Percentiles rank a stretch among this genome's conserved stretches.
Conservation (phyloP, 1,140 invertebrate species). For the Latrodectus geometricus region DNA sequence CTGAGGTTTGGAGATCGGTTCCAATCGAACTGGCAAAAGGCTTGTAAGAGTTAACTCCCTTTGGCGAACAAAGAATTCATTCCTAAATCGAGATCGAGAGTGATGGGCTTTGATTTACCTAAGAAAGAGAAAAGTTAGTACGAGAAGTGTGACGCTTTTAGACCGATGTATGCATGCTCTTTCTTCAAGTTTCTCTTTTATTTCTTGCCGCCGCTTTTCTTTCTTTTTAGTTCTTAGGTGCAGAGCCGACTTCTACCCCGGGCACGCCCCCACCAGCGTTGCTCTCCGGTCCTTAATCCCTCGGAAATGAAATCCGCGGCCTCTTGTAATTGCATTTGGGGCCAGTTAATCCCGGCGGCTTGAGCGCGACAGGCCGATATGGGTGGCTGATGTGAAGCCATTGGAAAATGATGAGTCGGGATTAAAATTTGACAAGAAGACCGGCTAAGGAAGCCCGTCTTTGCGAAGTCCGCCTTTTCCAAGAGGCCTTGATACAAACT, state of each 20-base stretch:
- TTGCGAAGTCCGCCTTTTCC: constrained; percentile 52
- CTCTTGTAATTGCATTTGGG: constrained; percentile 63
- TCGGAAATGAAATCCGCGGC: constrained; percentile 63
- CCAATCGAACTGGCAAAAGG: background rate
- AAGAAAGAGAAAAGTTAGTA: constrained; percentile 32
- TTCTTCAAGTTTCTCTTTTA: background rate
- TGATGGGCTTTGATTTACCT: constrained; percentile 33
- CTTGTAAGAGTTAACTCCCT: background rate
- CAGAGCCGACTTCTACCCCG: constrained; percentile 6
- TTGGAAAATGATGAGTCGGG: constrained; percentile 63
- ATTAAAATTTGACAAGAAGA: constrained; percentile 63
- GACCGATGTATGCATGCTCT: constrained; percentile 10
- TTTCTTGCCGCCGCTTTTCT: constrained; percentile 21
- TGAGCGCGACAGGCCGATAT: constrained; percentile 61
- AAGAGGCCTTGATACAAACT: constrained; percentile 56
- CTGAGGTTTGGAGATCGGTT: background rate
- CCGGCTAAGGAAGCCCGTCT: constrained; percentile 62
- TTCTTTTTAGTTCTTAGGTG: constrained; percentile 35
- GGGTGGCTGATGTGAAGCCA: constrained; percentile 62
- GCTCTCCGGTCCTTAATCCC: constrained; percentile 58
- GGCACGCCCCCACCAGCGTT: constrained; percentile 1
- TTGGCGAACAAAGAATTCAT: constrained; percentile 15
- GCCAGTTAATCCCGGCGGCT: constrained; percentile 62
- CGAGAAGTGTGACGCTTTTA: constrained; percentile 38
- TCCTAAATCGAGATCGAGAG: constrained; percentile 7